These are phyloP conservation scores for Phenganax subtilis DNA, from an alignment of 92 coral and sea anemone genomes.

Conservation along the genomic window DNA sequence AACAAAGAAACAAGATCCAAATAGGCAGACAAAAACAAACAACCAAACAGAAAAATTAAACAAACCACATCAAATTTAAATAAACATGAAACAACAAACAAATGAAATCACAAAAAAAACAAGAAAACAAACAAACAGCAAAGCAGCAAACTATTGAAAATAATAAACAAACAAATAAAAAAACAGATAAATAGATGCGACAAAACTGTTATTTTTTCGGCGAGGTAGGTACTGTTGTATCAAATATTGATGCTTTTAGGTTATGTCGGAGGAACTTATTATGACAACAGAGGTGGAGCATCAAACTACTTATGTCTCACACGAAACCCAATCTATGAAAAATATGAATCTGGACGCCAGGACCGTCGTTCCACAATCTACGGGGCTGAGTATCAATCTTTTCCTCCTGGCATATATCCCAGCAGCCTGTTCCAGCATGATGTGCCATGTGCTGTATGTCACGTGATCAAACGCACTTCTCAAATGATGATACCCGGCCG, in stretches of 20 bases:
- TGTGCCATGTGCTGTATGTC: background rate
- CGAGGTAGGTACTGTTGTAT: no score
- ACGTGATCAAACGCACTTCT: constrained; percentile 39
- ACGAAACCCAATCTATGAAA: constrained; percentile 43
- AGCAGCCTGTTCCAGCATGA: background rate
- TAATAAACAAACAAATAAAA: no score
- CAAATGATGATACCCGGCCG: constrained; percentile 58
- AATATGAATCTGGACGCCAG: constrained; percentile 44
- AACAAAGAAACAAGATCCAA: no score
- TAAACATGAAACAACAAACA: no score
- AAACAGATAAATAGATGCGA: no score
- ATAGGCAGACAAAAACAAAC: no score
- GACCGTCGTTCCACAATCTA: constrained; percentile 21
- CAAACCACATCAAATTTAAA: no score
- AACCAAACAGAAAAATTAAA: no score
- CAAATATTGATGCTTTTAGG: constrained; percentile 36
- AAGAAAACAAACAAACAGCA: no score
- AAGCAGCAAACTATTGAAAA: no score
- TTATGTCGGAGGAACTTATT: constrained; percentile 3
- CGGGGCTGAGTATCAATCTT: constrained; percentile 58
- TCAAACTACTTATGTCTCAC: constrained; percentile 50
- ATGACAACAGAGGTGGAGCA: constrained; percentile 41
- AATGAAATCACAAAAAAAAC: no score
- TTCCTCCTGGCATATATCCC: constrained; percentile 29
- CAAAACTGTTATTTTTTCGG: no score